Evolutionary conservation across 2,113 vertebrate species (phyloP), one percentile per base, ranked within the genome.

Genomic region (Plectropomus leopardus): DNA sequence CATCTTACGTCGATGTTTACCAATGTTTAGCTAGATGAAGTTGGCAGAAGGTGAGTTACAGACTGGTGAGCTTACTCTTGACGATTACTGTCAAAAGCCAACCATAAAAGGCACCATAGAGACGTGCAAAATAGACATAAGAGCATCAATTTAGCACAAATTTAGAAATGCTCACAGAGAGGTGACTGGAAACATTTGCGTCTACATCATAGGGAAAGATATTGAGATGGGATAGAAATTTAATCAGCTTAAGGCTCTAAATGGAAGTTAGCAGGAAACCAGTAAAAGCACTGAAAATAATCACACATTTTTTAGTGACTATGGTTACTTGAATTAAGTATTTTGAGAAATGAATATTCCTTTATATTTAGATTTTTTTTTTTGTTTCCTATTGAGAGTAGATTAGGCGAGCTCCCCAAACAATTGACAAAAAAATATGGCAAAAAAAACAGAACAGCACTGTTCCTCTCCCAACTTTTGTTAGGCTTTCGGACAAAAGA

Each of bases 391-490:
- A 14, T 36, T 54, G 45, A 45, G 26, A 55, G 51, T 48, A 36
- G 55, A 53, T 47, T 65, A 50, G 57, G 30, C 11, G 24, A 51
- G 53, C 21, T 72, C 67, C 57, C 53, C 4, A 4, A 36, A 9
- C 44, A 17, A 42, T 67, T 54, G 71, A 48, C 77, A 59, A 73
- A 57, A 86, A 24, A 51, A 73, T 19, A 10, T 32, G n/a, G 58
- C 58, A 57, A 51, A 40, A 23, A 65, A 40, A 40, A n/a, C n/a
- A n/a, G 47, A 79, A 26, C 32, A n/a, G 28, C 9, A 4, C 24
- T 68, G 55, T 53, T 61, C 26, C 6, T 66, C 47, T 40, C 36
- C 36, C 36, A 40, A 40, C 36, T 40, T 40, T 40, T 40, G 36
- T 36, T n/a, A 5, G 13, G 32, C 47, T 69, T 51, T 47, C 63